phyloP scores from a whole-genome alignment of 2,888 invertebrate genomes.

The Masnerella sp. region DNA sequence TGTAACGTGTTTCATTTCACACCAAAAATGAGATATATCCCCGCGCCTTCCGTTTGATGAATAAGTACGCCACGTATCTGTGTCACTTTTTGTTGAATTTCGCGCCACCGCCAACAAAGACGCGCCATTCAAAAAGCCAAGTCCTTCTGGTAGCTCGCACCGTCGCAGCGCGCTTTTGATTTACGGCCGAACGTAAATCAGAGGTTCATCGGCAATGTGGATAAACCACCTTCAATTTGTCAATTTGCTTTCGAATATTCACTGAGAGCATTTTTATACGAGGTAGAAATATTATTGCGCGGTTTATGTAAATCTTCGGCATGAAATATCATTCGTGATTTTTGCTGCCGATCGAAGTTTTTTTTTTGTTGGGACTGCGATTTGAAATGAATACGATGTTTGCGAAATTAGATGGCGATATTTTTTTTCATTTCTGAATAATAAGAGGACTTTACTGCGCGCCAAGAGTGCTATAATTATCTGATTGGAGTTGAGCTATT shows the following conservation, averaged over 20 bases:
- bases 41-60: slow-evolving; percentile 52
- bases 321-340: slow-evolving; percentile 42
- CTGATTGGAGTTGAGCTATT: slow-evolving; percentile 12
- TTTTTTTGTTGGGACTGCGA: neutral
- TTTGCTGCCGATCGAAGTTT: neutral
- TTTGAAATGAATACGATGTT: slow-evolving; percentile 29
- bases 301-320: slow-evolving; percentile 43
- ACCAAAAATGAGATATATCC: slow-evolving; percentile 56
- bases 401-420: slow-evolving; percentile 17
- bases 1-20: slow-evolving; percentile 53
- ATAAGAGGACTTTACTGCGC: slow-evolving; percentile 7
- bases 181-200: slow-evolving; percentile 43
- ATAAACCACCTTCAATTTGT: slow-evolving; percentile 53
- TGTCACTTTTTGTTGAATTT: slow-evolving; percentile 55
- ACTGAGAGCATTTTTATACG: slow-evolving; percentile 51
- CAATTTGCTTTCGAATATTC: slow-evolving; percentile 54
- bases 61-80: slow-evolving; percentile 51
- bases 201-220: slow-evolving; percentile 42
- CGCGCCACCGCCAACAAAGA: slow-evolving; percentile 44
- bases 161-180: slow-evolving; percentile 46
- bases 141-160: slow-evolving; percentile 31
- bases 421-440: slow-evolving; percentile 12
- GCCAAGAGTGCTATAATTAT: slow-evolving; percentile 6
- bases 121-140: slow-evolving; percentile 47
- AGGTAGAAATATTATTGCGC: slow-evolving; percentile 40